Base-by-base conservation (phyloP, 1,140 invertebrate species). In the Paralvinella palmiformis region DNA sequence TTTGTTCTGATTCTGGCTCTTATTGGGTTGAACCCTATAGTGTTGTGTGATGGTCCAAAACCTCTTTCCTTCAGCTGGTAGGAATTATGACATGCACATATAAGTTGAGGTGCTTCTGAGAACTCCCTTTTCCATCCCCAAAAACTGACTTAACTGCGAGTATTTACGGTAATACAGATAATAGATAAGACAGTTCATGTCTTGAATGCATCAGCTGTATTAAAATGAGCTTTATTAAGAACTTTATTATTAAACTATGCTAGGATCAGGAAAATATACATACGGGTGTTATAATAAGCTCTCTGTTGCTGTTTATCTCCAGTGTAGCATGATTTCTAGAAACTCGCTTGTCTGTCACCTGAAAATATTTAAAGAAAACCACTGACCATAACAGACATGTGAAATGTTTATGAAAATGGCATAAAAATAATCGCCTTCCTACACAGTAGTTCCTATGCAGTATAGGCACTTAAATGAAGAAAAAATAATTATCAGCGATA, bases 291-390 rank as follows among this genome's bases (percentile, higher is more conserved):
- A 79, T 53, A 57, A 71, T 72, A 7, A 79, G 56, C 59, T 73
- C 76, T 35, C 72, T 72, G 62, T 76, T 70, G 20, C 64, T 68
- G 17, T 33, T 22, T 17, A 79, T 57, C 53, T 79, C 74, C 35
- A 79, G 63, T 27, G 73, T 65, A 3, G 72, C 77, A 73, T 79
- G 77, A 65, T 74, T 79, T 59, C 77, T 71, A 13, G 77, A 79
- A 32, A 79, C 77, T 53, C 73, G 65, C 64, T 76, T 79, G 63
- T 79, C 77, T 57, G 72, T 71, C 29, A 79, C 72, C 77, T 79
- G 68, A 22, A 5, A 50, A 22, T 10, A 31, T n/a, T 37, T 22
- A 59, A 20, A 35, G 37, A 41, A 41, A 41, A 41, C n/a, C 10
- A 41, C n/a, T 41, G n/a, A 41, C n/a, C 37, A 41, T n/a, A 41